phyloP scores from a whole-genome alignment of 2,113 vertebrate species.

The Hirundichthys speculiger region DNA sequence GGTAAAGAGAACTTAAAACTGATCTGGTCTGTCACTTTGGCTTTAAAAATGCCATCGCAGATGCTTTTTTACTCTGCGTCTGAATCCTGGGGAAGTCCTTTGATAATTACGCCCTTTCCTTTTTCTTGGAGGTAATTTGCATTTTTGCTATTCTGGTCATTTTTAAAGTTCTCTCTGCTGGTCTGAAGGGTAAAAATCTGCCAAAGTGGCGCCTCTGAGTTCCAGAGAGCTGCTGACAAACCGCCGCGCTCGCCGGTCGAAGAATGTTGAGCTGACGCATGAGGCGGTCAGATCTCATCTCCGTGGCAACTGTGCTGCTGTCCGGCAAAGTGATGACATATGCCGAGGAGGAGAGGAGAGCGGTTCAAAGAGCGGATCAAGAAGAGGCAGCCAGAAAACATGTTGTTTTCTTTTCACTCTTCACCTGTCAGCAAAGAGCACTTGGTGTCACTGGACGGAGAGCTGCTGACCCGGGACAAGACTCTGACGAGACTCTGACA shows the following conservation, averaged over 20 bases:
- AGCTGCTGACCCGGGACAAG: constrained; percentile 45
- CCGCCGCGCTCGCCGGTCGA: constrained; percentile 20
- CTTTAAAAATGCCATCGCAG: background rate
- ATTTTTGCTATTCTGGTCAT: constrained; percentile 52
- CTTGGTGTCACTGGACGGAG: constrained; percentile 63
- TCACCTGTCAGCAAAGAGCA: constrained; percentile 53
- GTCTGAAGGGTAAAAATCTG: constrained; percentile 17
- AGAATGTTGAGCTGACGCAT: constrained; percentile 49
- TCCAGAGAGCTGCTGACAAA: constrained; percentile 29
- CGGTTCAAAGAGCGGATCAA: constrained; percentile 3
- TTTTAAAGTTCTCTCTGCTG: constrained; percentile 14
- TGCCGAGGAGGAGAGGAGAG: constrained; percentile 3
- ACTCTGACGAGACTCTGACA: constrained; percentile 57
- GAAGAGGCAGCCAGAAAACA: constrained; percentile 5
- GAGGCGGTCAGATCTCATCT: constrained; percentile 47
- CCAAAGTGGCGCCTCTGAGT: constrained; percentile 40
- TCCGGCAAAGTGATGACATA: constrained; percentile 27
- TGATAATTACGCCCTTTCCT: constrained; percentile 54
- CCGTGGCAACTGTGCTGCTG: constrained; percentile 39
- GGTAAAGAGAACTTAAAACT: background rate
- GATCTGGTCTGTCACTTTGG: constrained; percentile 2
- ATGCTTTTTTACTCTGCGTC: constrained; percentile 8
- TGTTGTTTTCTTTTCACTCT: constrained; percentile 31
- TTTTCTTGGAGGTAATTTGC: constrained; percentile 55
- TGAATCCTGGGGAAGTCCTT: constrained; percentile 44